Base-by-base conservation (phyloP, 2,888 invertebrate genomes). In the Eupithecia vulgata region DNA sequence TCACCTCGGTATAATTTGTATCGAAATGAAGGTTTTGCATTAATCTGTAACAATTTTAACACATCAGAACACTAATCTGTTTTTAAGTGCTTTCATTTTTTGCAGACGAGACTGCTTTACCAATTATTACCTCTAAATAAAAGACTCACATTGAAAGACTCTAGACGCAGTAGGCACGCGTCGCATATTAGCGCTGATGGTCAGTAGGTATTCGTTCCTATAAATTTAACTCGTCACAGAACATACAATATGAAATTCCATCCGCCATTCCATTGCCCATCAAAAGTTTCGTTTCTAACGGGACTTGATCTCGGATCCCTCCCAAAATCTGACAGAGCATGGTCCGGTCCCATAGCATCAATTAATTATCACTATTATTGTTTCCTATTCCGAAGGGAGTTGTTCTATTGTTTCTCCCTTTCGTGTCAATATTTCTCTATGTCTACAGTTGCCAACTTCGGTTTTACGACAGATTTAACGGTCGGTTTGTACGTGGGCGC, bases 391-490 rank as follows among this genome's bases (percentile, higher is more conserved):
- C 25, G 1, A 57, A 57, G 57, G 57, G 21, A 25, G 21, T 57
- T 57, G 57, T 57, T 57, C 57, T 57, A 57, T 57, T 25, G 57
- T 57, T 57, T 57, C 57, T 25, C 13, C 57, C 52, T 12, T 21
- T 52, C 25, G 21, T 57, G 25, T 57, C 57, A 57, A 57, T 57
- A 57, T 57, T 57, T 57, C 21, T 57, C n/a, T 13, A 57, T 25
- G 57, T 52, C 35, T 62, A 35, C 62, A 62, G 62, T 70, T 67
- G 67, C 52, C 37, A 66, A 67, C 69, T 71, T 61, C 45, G 68
- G 74, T 71, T 74, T 74, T 71, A 71, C 61, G 74, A 64, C 42
- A 37, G 69, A 72, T 75, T 75, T 70, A 72, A 67, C 69, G 67
- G 62, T 42, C 69, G 62, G 67, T 72, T 74, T 74, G 67, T 67